A percentile compares a stretch with the other conserved stretches of the same genome.
phyloP scores from a whole-genome alignment of 2,797 vertebrate species.

The Mallotus villosus region DNA sequence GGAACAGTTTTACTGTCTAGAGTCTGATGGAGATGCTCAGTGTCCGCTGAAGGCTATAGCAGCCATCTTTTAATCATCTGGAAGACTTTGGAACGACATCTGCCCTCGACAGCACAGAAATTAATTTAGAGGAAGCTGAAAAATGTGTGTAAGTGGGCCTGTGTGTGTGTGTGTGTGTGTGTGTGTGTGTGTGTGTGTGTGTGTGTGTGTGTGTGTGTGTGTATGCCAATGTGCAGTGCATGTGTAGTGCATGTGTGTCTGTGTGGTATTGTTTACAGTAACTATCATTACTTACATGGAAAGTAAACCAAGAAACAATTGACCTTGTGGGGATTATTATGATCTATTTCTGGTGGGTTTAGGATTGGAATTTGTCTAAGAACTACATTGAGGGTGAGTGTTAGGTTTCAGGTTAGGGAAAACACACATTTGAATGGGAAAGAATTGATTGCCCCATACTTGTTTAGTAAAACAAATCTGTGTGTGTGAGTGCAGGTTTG shows the following conservation, averaged over 20 bases:
- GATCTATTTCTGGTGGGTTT: too few species aligned
- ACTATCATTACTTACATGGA: too few species aligned
- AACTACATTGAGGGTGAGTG: too few species aligned
- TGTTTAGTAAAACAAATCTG: neutral
- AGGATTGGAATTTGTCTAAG: too few species aligned
- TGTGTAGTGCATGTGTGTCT: neutral
- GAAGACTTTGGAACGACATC: neutral
- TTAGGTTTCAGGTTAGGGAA: neutral
- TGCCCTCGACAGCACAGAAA: neutral
- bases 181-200: neutral
- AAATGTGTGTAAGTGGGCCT: too few species aligned
- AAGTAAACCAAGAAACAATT: too few species aligned
- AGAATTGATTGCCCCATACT: constrained; percentile 5
- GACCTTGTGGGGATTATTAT: too few species aligned
- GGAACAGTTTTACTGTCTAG: too few species aligned
- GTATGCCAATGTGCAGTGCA: neutral
- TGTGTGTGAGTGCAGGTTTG: too few species aligned
- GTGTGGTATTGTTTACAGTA: too few species aligned
- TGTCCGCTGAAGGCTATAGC: too few species aligned
- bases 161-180: neutral
- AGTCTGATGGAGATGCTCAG: too few species aligned
- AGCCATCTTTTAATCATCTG: neutral
- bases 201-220: neutral
- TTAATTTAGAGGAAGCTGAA: neutral
- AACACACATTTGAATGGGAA: neutral